Evolutionary conservation across 2,797 vertebrate genomes (phyloP), one percentile per base, ranked within the genome.

Genomic region (Spondyliosoma cantharus): DNA sequence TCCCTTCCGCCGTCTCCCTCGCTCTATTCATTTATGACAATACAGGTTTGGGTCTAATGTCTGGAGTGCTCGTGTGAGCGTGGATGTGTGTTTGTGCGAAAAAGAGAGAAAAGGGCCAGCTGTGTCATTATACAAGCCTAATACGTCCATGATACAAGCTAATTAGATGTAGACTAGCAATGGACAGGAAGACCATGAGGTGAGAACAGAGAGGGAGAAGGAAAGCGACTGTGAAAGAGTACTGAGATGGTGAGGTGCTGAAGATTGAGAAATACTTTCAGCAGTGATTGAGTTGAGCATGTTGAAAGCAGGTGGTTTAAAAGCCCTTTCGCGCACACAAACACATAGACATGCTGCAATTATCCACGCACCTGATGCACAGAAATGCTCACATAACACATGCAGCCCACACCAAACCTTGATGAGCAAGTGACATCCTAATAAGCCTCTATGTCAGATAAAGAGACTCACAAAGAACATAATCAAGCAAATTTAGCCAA

Each of bases 391-490:
- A 25, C 14, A 67, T 71, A 27, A 77, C 64, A 46, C 50, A 70
- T 32, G 66, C 48, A 60, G 48, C 29, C 37, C 43, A 32, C 32
- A 12, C 52, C 56, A 52, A 25, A 73, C 29, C 46, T 48, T 84
- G 78, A 89, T 74, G 66, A 80, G 76, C 29, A 71, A 71, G 67
- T 81, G 86, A 83, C 81, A 81, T 74, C 45, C 67, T 84, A 87
- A 91, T 89, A 85, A 87, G 76, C 67, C 65, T 37, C 59, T 63
- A 22, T 76, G 81, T 80, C 59, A 62, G 37, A 77, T 74, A 78
- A 83, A 92, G 74, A 78, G 72, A 84, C 71, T 78, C 64, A 80
- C 61, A 81, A 89, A 86, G 78, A 54, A 81, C 72, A 81, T 76
- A 66, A 91, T 89, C 64, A 72, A 83, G 80, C 64, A 42, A 24